Percentiles rank a stretch among this genome's conserved stretches.
phyloP scores from a whole-genome alignment of 1,140 invertebrate species.

The Rhagoletis pomonella region DNA sequence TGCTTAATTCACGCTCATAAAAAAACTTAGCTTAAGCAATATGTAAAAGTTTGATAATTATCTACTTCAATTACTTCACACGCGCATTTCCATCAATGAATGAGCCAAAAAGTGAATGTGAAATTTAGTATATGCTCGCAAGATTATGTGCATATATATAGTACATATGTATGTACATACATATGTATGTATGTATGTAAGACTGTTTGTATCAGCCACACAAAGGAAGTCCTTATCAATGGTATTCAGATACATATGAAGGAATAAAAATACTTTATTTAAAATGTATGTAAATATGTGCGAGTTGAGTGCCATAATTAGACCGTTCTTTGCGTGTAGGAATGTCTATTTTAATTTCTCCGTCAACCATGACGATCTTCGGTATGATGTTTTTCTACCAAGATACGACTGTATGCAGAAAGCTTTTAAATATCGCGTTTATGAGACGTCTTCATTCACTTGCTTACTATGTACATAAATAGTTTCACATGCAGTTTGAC shows the following conservation, averaged over 20 bases:
- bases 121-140: too few species aligned
- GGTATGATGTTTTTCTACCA: background rate
- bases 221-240: too few species aligned
- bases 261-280: too few species aligned
- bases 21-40: too few species aligned
- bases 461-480: too few species aligned
- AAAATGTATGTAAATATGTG: conserved; percentile 15
- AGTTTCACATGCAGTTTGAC: too few species aligned
- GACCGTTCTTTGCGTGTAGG: background rate
- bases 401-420: background rate
- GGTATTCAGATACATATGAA: too few species aligned
- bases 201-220: too few species aligned
- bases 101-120: background rate
- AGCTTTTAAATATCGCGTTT: background rate
- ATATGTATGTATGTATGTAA: background rate
- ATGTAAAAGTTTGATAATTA: too few species aligned
- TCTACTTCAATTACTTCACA: too few species aligned
- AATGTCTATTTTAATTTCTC: background rate
- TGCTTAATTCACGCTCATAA: too few species aligned
- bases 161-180: background rate
- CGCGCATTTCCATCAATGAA: background rate
- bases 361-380: background rate
- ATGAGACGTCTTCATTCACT: background rate
- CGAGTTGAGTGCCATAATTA: background rate
- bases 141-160: background rate